Conservation (phyloP, 2,113 vertebrate genomes). For the Empidonax traillii region DNA sequence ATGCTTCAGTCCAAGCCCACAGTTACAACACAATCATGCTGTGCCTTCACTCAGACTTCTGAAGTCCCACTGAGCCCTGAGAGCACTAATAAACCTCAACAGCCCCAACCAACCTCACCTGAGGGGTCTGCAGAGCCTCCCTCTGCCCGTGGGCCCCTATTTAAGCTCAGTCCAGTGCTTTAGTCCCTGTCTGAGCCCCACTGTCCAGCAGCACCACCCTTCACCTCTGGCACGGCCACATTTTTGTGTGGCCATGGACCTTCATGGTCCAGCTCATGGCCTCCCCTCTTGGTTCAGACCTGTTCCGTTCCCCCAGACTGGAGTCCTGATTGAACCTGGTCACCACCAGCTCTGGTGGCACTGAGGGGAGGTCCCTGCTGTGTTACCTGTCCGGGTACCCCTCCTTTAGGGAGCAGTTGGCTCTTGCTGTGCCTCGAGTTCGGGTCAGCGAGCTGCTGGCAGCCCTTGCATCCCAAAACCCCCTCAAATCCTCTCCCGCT, state of each 20-base stretch:
- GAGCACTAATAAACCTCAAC: background rate
- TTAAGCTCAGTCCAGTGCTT: background rate
- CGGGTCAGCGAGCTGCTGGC: background rate
- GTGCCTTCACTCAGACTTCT: background rate
- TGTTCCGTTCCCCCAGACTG: background rate
- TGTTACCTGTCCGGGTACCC: fast-evolving
- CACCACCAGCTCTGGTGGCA: too few relatives aligned
- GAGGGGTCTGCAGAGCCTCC: background rate
- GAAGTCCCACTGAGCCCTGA: background rate
- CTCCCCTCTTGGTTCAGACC: background rate
- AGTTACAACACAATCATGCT: fast-evolving
- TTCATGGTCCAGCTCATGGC: fast-evolving
- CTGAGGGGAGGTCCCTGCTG: background rate
- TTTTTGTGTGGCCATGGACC: fast-evolving
- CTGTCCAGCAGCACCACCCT: fast-evolving
- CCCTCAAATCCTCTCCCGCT: background rate
- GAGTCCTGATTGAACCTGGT: too few relatives aligned
- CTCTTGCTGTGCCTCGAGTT: background rate
- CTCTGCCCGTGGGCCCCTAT: background rate
- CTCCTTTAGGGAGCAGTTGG: background rate
- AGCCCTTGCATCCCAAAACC: background rate
- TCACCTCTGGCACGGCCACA: fast-evolving
- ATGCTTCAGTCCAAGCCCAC: fast-evolving
- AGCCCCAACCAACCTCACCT: background rate
- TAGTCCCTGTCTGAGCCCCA: fast-evolving